These are phyloP conservation scores for Corapipo altera DNA, from an alignment of 2,113 vertebrate genomes.

Conservation along the genomic window DNA sequence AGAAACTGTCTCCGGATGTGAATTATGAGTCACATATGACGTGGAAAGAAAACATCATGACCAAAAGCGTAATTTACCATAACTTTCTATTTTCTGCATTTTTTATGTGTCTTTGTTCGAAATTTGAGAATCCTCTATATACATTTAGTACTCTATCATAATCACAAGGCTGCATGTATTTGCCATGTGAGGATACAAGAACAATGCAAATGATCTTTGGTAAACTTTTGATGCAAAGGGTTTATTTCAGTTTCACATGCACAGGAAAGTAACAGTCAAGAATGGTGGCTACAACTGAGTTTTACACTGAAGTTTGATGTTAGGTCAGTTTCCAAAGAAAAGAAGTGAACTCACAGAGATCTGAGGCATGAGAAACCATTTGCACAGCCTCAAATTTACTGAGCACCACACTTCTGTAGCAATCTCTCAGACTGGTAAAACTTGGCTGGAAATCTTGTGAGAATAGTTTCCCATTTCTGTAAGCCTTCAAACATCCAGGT, in stretches of 20 bases:
- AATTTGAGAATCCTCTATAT: background rate
- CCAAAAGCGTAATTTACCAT: background rate
- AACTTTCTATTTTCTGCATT: background rate
- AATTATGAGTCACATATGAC: background rate
- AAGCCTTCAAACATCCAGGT: background rate
- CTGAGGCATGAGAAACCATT: background rate
- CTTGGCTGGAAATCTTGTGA: background rate
- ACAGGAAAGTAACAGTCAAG: background rate
- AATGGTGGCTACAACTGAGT: background rate
- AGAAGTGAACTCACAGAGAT: background rate
- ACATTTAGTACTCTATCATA: background rate
- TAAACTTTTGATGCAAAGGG: background rate
- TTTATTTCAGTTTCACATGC: background rate
- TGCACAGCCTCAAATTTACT: background rate
- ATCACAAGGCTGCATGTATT: background rate
- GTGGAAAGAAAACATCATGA: background rate
- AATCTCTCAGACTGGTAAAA: background rate
- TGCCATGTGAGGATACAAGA: background rate
- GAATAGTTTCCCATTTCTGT: background rate
- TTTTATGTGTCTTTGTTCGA: background rate
- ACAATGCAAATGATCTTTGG: background rate
- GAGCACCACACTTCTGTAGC: background rate
- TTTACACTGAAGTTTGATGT: background rate
- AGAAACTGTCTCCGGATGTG: background rate
- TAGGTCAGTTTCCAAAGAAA: background rate